A percentile compares a stretch with the other conserved stretches of the same genome.
Conservation (phyloP, 2,888 invertebrate species). For the Calliphora vomitoria region DNA sequence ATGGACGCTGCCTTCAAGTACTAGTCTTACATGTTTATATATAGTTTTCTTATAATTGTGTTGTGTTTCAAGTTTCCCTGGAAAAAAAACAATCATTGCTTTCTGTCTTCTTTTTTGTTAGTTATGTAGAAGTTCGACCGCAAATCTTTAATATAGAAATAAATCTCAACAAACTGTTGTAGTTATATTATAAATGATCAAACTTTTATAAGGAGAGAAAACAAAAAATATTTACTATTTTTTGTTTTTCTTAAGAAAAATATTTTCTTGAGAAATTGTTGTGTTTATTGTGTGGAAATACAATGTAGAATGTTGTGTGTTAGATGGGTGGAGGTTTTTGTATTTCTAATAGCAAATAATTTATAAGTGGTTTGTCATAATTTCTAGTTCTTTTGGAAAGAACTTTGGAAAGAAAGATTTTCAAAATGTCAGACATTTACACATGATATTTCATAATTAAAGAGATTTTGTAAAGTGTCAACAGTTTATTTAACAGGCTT, state of each 20-base stretch:
- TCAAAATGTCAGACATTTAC: too few relatives aligned
- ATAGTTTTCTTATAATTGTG: not conserved
- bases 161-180: conserved; percentile 20
- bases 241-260: not conserved
- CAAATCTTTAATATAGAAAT: conserved; percentile 14
- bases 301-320: not conserved
- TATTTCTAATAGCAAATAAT: not conserved
- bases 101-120: not conserved
- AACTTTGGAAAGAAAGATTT: too few relatives aligned
- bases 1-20: not conserved
- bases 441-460: too few relatives aligned
- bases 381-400: not conserved
- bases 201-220: conserved; percentile 4
- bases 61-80: not conserved
- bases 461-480: too few relatives aligned
- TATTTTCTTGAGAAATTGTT: not conserved
- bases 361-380: conserved; percentile 2
- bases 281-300: not conserved
- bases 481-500: too few relatives aligned
- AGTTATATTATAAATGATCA: conserved; percentile 11
- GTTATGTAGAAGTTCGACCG: not conserved
- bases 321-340: not conserved
- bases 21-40: not conserved
- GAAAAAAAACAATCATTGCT: not conserved
- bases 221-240: not conserved